Conservation (phyloP, 2,888 invertebrate species). For the Agonopterix alstromeriana region DNA sequence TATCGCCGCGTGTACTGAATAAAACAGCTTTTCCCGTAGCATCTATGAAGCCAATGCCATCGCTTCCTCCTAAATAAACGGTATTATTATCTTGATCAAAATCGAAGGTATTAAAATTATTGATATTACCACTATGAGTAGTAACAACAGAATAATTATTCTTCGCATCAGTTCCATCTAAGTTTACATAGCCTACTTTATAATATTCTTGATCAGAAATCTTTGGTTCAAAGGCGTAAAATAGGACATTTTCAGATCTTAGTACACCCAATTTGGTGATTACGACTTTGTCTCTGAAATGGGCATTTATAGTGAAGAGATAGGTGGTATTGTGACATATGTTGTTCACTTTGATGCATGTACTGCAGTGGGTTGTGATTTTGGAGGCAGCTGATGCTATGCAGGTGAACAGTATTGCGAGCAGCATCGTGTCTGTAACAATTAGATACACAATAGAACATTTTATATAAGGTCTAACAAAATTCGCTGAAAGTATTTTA, state of each 20-base stretch:
- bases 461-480: no score
- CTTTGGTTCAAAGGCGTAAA: constrained; percentile 53
- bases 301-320: constrained; percentile 45
- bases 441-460: no score
- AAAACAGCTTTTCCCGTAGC: constrained; percentile 30
- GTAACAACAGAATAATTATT: constrained; percentile 26
- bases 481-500: no score
- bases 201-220: constrained; percentile 51
- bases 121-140: constrained; percentile 23
- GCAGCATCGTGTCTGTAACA: constrained; percentile 23
- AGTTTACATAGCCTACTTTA: constrained; percentile 50
- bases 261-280: constrained; percentile 37
- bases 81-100: constrained; percentile 49
- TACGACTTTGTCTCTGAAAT: constrained; percentile 45
- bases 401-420: constrained; percentile 22
- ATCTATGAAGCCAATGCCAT: constrained; percentile 47
- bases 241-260: constrained; percentile 22
- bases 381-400: constrained; percentile 22
- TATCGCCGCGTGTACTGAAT: constrained; percentile 51
- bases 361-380: constrained; percentile 24
- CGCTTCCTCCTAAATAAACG: constrained; percentile 54
- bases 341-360: constrained; percentile 39
- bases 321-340: constrained; percentile 45
- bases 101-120: constrained; percentile 58
- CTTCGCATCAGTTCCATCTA: constrained; percentile 25